phyloP scores from a whole-genome alignment of 2,888 invertebrate species.

The Pseudanteris insignis region DNA sequence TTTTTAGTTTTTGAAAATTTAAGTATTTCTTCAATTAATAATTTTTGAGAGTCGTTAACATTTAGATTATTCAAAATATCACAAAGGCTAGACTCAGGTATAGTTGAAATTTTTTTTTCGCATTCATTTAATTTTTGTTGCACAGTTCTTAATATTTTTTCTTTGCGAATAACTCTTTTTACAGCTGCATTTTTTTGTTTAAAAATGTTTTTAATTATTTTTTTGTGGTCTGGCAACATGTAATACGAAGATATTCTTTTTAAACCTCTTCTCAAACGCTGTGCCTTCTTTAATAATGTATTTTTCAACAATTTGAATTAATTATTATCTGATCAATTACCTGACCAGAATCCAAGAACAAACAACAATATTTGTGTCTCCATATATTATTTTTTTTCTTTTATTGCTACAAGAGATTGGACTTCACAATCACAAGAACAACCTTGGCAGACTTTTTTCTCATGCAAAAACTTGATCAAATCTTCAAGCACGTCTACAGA shows the following conservation, averaged over 20 bases:
- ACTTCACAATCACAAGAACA: constrained; percentile 1
- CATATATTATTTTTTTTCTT: constrained; percentile 3
- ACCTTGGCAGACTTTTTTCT: constrained; percentile 8
- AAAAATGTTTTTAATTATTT: not conserved
- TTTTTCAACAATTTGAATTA: not conserved
- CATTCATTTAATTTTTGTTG: not conserved
- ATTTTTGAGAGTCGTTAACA: constrained; percentile 1
- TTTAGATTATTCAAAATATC: constrained; percentile 3
- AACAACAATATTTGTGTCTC: constrained; percentile 4
- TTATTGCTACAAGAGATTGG: not conserved
- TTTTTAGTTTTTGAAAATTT: constrained; percentile 6
- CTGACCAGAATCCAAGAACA: not conserved
- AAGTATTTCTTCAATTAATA: constrained; percentile 18
- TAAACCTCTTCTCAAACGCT: not conserved
- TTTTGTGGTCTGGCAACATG: not conserved
- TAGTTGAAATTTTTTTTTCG: constrained; percentile 3
- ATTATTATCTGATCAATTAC: too few relatives aligned
- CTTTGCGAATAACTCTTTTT: constrained; percentile 1
- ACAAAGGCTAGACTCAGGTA: not conserved
- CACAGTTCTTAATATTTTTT: constrained; percentile 1
- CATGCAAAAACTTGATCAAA: constrained; percentile 1
- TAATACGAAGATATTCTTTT: not conserved
- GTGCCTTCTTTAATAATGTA: not conserved
- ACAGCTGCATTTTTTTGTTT: constrained; percentile 1
- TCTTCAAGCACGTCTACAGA: constrained; percentile 2